A percentile compares a stretch with the other conserved stretches of the same genome.
phyloP scores from a whole-genome alignment of 2,113 vertebrate species.

The Corythoichthys intestinalis region DNA sequence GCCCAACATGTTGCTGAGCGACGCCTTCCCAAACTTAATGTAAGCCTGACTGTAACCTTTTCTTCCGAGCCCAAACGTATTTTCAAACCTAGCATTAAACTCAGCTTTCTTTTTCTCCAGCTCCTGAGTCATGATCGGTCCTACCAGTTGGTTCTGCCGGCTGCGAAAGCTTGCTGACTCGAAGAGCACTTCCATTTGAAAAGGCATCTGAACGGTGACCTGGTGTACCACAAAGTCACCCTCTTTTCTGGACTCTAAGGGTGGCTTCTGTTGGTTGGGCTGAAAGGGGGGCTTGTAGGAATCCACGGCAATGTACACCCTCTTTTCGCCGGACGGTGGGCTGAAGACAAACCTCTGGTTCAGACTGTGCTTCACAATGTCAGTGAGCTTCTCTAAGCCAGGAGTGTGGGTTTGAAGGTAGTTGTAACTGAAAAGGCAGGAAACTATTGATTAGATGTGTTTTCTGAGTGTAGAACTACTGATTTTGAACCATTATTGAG shows the following conservation, averaged over 20 bases:
- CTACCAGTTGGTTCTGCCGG: constrained; percentile 72
- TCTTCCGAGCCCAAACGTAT: constrained; percentile 73
- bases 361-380: constrained; percentile 82
- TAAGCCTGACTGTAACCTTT: constrained; percentile 73
- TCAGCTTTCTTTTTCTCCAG: constrained; percentile 62
- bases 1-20: constrained; percentile 88
- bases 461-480: background rate
- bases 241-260: constrained; percentile 57
- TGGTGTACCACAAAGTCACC: constrained; percentile 86
- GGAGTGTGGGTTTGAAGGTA: constrained; percentile 76
- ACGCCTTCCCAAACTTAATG: constrained; percentile 78
- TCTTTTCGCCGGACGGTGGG: constrained; percentile 69
- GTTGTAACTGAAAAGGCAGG: constrained; percentile 77
- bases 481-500: background rate
- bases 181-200: constrained; percentile 81
- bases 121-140: constrained; percentile 66
- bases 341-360: constrained; percentile 77
- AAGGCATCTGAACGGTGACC: constrained; percentile 82
- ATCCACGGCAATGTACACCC: constrained; percentile 77
- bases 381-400: constrained; percentile 83
- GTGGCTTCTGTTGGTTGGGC: constrained; percentile 63
- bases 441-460: background rate
- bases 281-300: constrained; percentile 66
- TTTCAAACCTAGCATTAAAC: constrained; percentile 81
- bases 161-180: constrained; percentile 80